Base-by-base conservation (phyloP, 2,888 invertebrate genomes). In the Chrysotoxum bicinctum region DNA sequence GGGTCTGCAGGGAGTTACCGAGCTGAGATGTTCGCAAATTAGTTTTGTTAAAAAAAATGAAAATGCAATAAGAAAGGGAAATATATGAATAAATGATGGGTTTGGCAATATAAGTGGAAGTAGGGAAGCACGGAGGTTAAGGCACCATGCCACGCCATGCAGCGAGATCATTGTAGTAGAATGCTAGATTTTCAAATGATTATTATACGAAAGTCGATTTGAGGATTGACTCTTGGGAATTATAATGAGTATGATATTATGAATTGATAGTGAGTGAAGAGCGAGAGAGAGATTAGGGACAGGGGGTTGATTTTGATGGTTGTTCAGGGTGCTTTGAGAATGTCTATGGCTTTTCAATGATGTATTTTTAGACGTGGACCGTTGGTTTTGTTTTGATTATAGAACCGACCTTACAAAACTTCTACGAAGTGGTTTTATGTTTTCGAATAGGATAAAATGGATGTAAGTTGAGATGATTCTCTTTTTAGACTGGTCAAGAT, bases 1-100 rank as follows among this genome's bases (percentile, higher is more conserved):
- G 7, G 16, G 30, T 7, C 12, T n/a, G 60, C 30, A 7, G 12
- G 35, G 35, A 66, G 14, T 10, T 8, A 12, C 14, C 14, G 14
- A 8, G 78, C 64, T 74, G 70, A 79, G 75, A 79, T 75, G 69
- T 68, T 84, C 72, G 75, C 84, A 84, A 84, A 84, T 84, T 84
- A 84, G 84, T 80, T 84, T 79, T 80, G 84, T 80, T 80, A 72
- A 48, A 40, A 69, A 60, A 84, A 69, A 69, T n/a, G n/a, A 45
- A 40, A 14, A 21, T 4, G 12, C 35, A 37, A 43, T 10, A 62
- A 35, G 52, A 66, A 69, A 58, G 45, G 40, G 54, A 75, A 62
- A 80, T 48, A 80, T 48, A 76, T 76, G 75, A 84, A 84, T 79
- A 84, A 72, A 76, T 75, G 72, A 80, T 84, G 74, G 74, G 60